Base-by-base conservation (phyloP, 2,888 invertebrate genomes). In the Agrochola lota region DNA sequence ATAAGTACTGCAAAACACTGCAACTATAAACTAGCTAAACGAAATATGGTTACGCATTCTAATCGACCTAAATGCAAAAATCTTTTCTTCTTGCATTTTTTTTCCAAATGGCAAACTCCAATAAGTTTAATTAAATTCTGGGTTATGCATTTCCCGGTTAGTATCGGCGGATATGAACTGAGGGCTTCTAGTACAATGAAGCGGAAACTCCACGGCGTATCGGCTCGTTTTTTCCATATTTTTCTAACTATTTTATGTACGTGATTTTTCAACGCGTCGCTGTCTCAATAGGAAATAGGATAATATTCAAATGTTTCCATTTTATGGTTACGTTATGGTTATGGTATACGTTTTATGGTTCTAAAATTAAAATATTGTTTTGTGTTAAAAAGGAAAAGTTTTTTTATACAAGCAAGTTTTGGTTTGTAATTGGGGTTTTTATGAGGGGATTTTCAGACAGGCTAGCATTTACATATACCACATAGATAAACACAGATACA, bases 161-260 rank as follows among this genome's bases (percentile, higher is more conserved):
- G 72, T 73, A 74, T 77, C 71, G 63, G 52, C 75, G 74, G 78
- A 85, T 83, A 84, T 84, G 86, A 86, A 84, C 82, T 63, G 88
- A 82, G 85, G 60, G 84, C 70, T 89, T 89, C 86, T 83, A 46
- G 88, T 64, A 82, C 85, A 88, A 69, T 81, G 71, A 77, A 82
- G 78, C 78, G 84, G 69, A 76, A 88, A 74, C 74, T 80, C 63
- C 85, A 85, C 80, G 72, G 72, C 77, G 71, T 84, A 84, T 84
- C 75, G 75, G 68, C 49, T 1, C 15, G 8, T 69, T 68, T 79
- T 84, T 79, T 72, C 15, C n/a, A 76, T 86, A 68, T 79, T 79
- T 8, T 30, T 60, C 20, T 20, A 60, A 30, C 8, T 20, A 4
- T 60, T 71, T 79, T 79, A 62, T 66, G 2, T 23, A 30, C 35